phyloP scores from a whole-genome alignment of 2,113 vertebrate genomes.

The Noturus placidus region DNA sequence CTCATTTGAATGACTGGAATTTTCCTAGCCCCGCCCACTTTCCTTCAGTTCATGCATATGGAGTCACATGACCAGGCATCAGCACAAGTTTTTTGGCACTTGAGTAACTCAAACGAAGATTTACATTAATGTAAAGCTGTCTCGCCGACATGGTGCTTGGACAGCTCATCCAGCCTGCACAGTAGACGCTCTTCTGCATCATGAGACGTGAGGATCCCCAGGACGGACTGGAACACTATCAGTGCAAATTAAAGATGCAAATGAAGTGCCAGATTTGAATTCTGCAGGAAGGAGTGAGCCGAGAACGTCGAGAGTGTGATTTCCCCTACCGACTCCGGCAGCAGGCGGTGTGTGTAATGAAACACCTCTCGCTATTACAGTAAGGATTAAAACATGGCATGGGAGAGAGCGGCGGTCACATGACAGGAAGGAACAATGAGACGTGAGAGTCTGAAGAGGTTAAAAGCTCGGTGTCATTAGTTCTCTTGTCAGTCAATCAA shows the following conservation, averaged over 20 bases:
- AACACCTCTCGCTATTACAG: neutral
- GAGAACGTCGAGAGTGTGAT: neutral
- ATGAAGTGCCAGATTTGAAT: slow-evolving; percentile 21
- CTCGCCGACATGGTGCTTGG: neutral
- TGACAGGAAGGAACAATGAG: neutral
- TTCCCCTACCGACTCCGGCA: neutral
- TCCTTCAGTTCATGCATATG: neutral
- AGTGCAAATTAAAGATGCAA: slow-evolving; percentile 24
- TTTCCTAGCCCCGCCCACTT: neutral
- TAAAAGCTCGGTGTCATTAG: neutral
- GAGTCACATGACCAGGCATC: neutral
- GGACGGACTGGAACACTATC: neutral
- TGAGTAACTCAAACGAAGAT: neutral
- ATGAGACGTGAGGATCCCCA: neutral
- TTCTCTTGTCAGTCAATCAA: neutral
- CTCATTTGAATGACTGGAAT: neutral
- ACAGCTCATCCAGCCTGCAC: neutral
- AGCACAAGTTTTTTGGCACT: neutral
- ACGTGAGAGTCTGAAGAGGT: neutral
- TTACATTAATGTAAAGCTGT: neutral
- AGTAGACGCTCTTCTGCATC: neutral
- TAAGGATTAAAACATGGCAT: too few species aligned
- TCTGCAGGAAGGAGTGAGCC: neutral
- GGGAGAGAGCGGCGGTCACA: neutral
- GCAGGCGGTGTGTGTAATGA: neutral